Conservation (phyloP, 2,888 invertebrate genomes). For the Drosophila ustulata region DNA sequence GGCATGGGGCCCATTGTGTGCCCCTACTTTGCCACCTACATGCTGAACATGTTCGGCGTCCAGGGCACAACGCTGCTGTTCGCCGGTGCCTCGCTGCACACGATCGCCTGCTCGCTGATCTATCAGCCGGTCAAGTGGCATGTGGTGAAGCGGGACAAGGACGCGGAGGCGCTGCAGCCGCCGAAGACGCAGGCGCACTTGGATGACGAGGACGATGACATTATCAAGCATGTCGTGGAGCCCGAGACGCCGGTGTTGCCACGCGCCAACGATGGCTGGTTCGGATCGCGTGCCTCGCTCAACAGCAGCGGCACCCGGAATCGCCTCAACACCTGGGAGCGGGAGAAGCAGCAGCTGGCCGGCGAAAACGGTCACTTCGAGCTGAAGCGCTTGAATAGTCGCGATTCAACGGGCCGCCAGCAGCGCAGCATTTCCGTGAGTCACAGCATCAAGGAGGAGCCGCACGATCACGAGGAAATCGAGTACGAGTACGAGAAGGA, state of each 20-base stretch:
- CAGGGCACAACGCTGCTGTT: conserved; percentile 89
- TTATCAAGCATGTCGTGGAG: conserved; percentile 88
- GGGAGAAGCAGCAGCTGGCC: conserved; percentile 33
- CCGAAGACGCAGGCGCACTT: conserved; percentile 63
- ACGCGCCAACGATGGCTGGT: conserved; percentile 84
- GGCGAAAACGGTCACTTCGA: conserved; percentile 56
- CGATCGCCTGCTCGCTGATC: conserved; percentile 88
- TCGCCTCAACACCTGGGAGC: conserved; percentile 68
- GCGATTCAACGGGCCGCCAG: conserved; percentile 54
- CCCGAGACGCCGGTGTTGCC: conserved; percentile 89
- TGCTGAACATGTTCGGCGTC: conserved; percentile 88
- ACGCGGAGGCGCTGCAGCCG: conserved; percentile 66
- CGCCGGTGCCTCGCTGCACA: conserved; percentile 89
- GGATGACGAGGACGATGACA: conserved; percentile 87
- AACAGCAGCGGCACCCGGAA: conserved; percentile 69
- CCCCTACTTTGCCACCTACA: conserved; percentile 89
- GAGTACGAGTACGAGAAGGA: conserved; percentile 32
- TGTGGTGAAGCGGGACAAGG: conserved; percentile 85
- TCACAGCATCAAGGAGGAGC: conserved; percentile 79
- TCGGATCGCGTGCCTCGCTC: conserved; percentile 80
- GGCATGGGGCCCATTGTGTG: conserved; percentile 90
- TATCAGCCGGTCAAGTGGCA: conserved; percentile 92
- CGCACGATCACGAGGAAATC: conserved; percentile 44
- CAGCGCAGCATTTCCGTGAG: conserved; percentile 76
- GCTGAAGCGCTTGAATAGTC: conserved; percentile 73